These are phyloP conservation scores for Nanger granti DNA, from an alignment of 2,113 vertebrate genomes.

Conservation along the genomic window DNA sequence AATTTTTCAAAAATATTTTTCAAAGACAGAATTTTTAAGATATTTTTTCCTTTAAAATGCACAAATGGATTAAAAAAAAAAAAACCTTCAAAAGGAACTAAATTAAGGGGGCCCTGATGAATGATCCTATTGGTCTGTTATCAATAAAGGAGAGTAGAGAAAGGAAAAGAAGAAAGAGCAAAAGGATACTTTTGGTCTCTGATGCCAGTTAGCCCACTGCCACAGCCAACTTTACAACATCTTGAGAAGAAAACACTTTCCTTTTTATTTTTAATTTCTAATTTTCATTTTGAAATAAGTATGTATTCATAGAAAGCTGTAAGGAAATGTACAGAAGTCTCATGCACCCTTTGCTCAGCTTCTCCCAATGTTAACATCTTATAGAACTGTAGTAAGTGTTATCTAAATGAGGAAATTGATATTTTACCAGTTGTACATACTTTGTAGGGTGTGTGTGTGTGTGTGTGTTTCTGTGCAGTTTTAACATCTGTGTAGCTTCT, in stretches of 20 bases:
- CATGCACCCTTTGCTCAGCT: neutral
- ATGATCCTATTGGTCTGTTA: neutral
- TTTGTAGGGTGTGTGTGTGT: neutral
- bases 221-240: neutral
- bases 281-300: neutral
- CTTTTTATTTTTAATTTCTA: neutral
- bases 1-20: neutral
- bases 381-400: neutral
- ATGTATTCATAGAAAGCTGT: neutral
- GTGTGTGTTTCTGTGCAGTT: neutral
- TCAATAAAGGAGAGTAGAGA: neutral
- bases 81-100: neutral
- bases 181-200: neutral
- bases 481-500: neutral
- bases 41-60: neutral
- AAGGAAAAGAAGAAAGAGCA: neutral
- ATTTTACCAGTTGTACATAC: neutral
- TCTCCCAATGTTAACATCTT: neutral
- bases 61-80: neutral
- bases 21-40: neutral
- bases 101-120: neutral
- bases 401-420: neutral
- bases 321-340: neutral
- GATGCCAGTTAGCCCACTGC: neutral
- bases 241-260: neutral